Percentiles rank a stretch among this genome's conserved stretches.
Conservation (phyloP, 64 coral and sea anemone species). For the Astreopora myriophthalma region DNA sequence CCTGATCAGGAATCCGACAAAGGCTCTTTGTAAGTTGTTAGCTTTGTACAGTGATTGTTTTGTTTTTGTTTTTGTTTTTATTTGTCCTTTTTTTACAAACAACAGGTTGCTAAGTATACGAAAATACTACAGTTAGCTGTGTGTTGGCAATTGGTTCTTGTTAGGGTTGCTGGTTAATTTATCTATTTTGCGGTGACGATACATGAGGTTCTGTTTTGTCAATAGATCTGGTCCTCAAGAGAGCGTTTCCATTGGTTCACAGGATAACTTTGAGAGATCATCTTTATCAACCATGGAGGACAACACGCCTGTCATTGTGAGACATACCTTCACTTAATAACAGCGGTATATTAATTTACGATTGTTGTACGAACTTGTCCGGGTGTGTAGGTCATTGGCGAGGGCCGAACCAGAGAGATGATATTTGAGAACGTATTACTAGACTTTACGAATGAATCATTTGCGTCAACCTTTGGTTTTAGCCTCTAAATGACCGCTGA, state of each 20-base stretch:
- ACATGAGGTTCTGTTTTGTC: neutral
- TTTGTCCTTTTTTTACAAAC: neutral
- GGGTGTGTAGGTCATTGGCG: too few relatives aligned
- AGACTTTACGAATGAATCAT: too few relatives aligned
- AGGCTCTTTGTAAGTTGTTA: constrained; percentile 69
- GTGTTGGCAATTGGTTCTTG: too few relatives aligned
- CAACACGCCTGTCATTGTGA: constrained; percentile 73
- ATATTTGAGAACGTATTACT: too few relatives aligned
- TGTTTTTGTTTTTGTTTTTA: neutral
- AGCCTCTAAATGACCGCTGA: too few relatives aligned
- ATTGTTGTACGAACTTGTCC: too few relatives aligned
- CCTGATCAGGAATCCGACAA: constrained; percentile 74
- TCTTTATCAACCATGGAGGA: constrained; percentile 56
- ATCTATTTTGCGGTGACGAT: neutral
- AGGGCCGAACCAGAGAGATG: too few relatives aligned
- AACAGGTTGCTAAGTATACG: neutral
- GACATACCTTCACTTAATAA: neutral
- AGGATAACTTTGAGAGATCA: constrained; percentile 41
- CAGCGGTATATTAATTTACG: neutral
- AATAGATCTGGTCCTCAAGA: constrained; percentile 8
- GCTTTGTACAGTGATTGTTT: too few relatives aligned
- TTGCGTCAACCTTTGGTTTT: too few relatives aligned
- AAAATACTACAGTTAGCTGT: neutral
- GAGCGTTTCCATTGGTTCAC: constrained; percentile 14
- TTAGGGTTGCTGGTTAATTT: neutral